A percentile compares a stretch with the other conserved stretches of the same genome.
Conservation (phyloP, 2,888 invertebrate genomes). For the Folsomia candida region DNA sequence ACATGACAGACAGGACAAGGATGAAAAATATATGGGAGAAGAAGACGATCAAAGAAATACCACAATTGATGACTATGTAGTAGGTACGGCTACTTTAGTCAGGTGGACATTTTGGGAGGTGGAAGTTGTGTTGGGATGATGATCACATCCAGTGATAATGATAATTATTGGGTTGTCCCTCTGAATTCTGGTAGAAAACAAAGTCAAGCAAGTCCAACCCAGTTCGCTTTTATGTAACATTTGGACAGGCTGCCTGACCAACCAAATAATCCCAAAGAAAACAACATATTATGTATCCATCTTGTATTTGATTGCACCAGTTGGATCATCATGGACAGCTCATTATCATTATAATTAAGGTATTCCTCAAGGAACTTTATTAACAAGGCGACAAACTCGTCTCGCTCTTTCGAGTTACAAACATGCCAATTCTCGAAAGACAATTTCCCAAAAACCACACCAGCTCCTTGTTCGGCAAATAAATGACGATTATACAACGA, state of each 20-base stretch:
- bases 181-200: not conserved
- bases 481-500: too few species aligned
- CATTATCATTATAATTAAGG: not conserved
- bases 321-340: too few species aligned
- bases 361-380: not conserved
- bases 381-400: not conserved
- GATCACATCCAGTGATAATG: conserved; percentile 5
- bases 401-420: too few species aligned
- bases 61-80: not conserved
- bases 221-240: not conserved
- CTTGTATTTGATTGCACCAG: too few species aligned
- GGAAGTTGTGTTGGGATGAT: not conserved
- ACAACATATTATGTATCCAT: too few species aligned
- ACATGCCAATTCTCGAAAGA: not conserved
- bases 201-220: not conserved
- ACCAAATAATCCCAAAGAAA: too few species aligned
- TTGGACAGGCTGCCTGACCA: not conserved
- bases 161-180: conserved; percentile 6
- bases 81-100: not conserved
- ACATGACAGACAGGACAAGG: not conserved
- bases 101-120: conserved; percentile 3
- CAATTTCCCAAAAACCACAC: not conserved
- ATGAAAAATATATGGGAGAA: not conserved
- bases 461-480: too few species aligned
- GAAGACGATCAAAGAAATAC: not conserved